phyloP scores from a whole-genome alignment of 2,888 invertebrate genomes.

The Muscina levida region DNA sequence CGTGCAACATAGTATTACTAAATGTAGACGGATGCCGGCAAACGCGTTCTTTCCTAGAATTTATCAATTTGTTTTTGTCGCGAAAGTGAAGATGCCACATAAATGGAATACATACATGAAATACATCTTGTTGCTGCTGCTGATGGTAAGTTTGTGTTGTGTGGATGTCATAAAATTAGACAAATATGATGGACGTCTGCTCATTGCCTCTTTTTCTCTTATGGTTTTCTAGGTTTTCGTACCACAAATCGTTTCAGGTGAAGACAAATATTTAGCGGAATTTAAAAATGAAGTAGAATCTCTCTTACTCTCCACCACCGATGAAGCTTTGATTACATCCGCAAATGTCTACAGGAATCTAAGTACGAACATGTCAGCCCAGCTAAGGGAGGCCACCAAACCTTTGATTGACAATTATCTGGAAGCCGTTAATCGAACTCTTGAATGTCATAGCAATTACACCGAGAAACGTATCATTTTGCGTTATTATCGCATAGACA shows the following conservation, averaged over 20 bases:
- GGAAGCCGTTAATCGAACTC: constrained; percentile 47
- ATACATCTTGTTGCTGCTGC: constrained; percentile 18
- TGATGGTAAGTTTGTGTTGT: constrained; percentile 51
- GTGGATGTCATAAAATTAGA: too few species aligned
- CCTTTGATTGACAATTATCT: constrained; percentile 61
- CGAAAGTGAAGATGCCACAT: constrained; percentile 52
- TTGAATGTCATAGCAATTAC: constrained; percentile 53
- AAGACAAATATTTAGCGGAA: constrained; percentile 48
- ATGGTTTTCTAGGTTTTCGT: constrained; percentile 51
- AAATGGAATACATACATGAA: constrained; percentile 45
- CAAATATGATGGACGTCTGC: not conserved
- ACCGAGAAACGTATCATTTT: constrained; percentile 65
- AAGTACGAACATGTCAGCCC: constrained; percentile 43
- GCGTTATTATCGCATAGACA: constrained; percentile 62
- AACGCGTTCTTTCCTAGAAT: too few species aligned
- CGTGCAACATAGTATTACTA: not conserved
- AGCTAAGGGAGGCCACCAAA: constrained; percentile 50
- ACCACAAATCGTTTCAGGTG: constrained; percentile 33
- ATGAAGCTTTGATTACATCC: constrained; percentile 65
- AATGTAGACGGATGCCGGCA: too few species aligned
- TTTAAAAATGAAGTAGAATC: constrained; percentile 63
- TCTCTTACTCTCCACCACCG: constrained; percentile 66
- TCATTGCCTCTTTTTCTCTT: not conserved
- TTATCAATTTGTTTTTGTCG: too few species aligned
- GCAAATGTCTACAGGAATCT: constrained; percentile 64